Conservation (phyloP, 2,888 invertebrate species). For the Aelia acuminata region DNA sequence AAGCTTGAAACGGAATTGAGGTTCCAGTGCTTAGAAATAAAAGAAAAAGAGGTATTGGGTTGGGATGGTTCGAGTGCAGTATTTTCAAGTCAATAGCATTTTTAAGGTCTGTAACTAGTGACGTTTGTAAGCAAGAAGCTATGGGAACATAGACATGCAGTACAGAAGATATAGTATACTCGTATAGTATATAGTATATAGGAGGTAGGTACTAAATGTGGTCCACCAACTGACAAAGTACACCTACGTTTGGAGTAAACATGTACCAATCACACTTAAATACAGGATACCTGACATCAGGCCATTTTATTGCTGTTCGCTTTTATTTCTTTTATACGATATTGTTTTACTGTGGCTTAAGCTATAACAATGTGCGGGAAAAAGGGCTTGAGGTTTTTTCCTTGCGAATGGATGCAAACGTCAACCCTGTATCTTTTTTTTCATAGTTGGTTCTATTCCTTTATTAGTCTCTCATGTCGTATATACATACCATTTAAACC, state of each 20-base stretch:
- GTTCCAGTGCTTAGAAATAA: no score
- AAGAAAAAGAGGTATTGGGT: neutral
- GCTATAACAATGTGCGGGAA: neutral
- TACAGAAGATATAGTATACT: no score
- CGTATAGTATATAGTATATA: neutral
- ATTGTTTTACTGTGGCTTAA: neutral
- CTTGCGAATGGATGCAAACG: neutral
- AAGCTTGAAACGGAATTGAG: no score
- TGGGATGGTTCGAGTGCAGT: no score
- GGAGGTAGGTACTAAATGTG: neutral
- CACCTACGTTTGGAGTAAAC: neutral
- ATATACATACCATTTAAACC: no score
- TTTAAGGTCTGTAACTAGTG: no score
- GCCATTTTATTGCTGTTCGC: neutral
- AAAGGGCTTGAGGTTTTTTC: neutral
- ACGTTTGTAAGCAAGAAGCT: no score
- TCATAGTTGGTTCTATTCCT: no score
- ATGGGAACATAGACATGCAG: no score
- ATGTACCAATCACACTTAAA: neutral
- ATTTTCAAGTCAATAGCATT: no score
- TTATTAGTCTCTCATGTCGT: no score
- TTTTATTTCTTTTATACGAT: constrained; percentile 12
- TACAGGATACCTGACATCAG: neutral
- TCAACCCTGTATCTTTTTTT: no score
- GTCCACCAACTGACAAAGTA: neutral